These are phyloP conservation scores for Grantiella picta DNA, from an alignment of 2,113 vertebrate genomes.

Conservation along the genomic window DNA sequence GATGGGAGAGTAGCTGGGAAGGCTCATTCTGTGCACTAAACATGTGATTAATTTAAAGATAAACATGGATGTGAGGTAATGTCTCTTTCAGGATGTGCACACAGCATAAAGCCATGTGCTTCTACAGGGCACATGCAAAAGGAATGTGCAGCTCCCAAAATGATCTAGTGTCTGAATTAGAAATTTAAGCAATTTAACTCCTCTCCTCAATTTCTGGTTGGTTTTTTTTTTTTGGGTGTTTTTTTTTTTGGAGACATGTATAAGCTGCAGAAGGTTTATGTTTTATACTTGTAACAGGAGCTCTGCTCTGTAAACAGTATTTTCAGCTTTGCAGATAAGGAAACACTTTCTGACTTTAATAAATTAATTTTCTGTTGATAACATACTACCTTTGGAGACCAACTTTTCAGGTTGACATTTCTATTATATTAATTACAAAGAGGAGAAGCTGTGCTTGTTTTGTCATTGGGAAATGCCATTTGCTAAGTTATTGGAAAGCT, in stretches of 20 bases:
- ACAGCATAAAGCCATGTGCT: rapidly evolving
- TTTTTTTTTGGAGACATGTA: not conserved
- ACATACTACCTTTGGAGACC: not conserved
- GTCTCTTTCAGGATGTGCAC: not conserved
- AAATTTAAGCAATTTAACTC: not conserved
- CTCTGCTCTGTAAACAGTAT: not conserved
- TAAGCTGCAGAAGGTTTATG: not conserved
- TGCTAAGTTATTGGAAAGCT: constrained; percentile 44
- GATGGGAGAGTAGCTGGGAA: not conserved
- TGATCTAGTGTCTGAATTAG: not conserved
- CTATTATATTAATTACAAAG: constrained; percentile 21
- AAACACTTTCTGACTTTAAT: not conserved
- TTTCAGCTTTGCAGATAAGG: not conserved
- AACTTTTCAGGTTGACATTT: constrained; percentile 44
- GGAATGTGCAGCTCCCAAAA: not conserved
- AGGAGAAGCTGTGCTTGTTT: constrained; percentile 21
- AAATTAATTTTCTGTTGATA: constrained; percentile 21
- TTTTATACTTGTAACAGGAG: not conserved
- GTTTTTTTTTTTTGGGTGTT: not conserved
- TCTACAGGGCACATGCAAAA: not conserved
- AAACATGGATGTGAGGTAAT: not conserved
- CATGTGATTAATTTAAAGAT: not conserved
- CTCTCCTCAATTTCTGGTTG: not conserved
- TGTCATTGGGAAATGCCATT: constrained; percentile 55
- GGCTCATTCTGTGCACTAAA: not conserved